These are phyloP conservation scores for Idaea straminata DNA, from an alignment of 2,888 invertebrate genomes.

Conservation along the genomic window DNA sequence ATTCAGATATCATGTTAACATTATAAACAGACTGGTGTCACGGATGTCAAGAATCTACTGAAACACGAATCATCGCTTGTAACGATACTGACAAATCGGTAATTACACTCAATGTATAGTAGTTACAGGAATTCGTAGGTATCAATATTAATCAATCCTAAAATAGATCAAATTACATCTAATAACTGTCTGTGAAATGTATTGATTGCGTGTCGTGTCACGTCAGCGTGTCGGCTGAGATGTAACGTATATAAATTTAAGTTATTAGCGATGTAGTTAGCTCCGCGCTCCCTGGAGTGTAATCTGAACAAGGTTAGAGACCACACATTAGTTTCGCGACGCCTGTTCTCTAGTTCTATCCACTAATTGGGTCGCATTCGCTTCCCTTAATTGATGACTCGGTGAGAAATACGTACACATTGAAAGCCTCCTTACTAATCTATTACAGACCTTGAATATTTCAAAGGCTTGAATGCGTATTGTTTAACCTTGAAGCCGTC, in stretches of 20 bases:
- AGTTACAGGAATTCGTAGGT: background rate
- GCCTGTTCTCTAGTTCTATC: slow-evolving; percentile 41
- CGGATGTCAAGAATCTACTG: background rate
- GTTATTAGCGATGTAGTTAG: slow-evolving; percentile 19
- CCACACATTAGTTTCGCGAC: slow-evolving; percentile 62
- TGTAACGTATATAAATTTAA: slow-evolving; percentile 19
- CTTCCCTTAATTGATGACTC: slow-evolving; percentile 59
- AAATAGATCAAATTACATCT: background rate
- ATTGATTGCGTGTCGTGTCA: slow-evolving; percentile 14
- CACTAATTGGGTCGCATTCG: slow-evolving; percentile 71
- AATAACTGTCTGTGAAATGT: slow-evolving; percentile 11
- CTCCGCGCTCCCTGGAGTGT: slow-evolving; percentile 50
- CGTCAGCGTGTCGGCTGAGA: background rate
- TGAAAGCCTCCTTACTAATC: slow-evolving; percentile 35
- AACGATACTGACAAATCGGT: background rate
- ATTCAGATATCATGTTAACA: background rate
- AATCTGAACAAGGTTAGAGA: slow-evolving; percentile 58
- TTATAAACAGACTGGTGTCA: background rate
- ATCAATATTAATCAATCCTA: background rate
- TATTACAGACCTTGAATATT: slow-evolving; percentile 25
- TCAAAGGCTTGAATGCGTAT: slow-evolving; percentile 13
- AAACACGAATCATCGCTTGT: background rate
- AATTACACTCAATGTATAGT: background rate
- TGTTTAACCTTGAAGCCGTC: slow-evolving; percentile 1
- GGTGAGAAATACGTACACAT: slow-evolving; percentile 49